Percentiles rank a stretch among this genome's conserved stretches.
These are phyloP conservation scores for Acinonyx jubatus DNA, from an alignment of 2,113 vertebrate genomes.

Conservation along the genomic window DNA sequence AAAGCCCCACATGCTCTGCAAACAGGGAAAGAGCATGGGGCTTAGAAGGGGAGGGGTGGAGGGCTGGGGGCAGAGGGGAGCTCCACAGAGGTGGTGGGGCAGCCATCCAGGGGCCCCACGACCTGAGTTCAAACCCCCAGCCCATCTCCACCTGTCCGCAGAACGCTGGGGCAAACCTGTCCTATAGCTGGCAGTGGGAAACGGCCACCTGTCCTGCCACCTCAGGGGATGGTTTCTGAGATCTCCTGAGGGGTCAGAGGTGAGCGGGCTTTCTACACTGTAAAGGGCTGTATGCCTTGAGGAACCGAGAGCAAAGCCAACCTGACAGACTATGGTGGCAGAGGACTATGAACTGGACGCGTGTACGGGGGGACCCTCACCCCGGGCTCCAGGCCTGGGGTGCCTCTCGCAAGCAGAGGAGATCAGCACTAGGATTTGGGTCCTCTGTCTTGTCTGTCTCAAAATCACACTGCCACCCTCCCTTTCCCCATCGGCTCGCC, in stretches of 20 bases:
- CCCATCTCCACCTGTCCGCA: background rate
- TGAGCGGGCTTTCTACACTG: background rate
- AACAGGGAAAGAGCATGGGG: conserved; percentile 63
- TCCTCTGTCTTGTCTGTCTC: background rate
- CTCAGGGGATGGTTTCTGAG: background rate
- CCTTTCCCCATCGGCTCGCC: background rate
- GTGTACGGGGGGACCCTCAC: background rate
- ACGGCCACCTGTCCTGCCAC: background rate
- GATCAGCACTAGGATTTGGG: background rate
- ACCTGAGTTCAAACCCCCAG: background rate
- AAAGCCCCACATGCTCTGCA: conserved; percentile 76
- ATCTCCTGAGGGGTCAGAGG: background rate
- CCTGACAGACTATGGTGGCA: no score
- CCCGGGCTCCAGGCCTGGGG: background rate
- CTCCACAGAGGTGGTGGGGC: background rate
- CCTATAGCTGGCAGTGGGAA: background rate
- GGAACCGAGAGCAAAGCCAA: background rate
- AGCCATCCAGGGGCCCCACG: background rate
- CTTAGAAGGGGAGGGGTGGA: background rate
- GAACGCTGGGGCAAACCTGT: no score
- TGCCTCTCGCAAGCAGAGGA: background rate
- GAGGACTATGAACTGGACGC: background rate
- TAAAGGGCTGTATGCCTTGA: background rate
- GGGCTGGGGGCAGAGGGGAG: accelerated
- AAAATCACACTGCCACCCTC: background rate